Conservation (phyloP, 2,113 vertebrate species). For the Engraulis encrasicolus region DNA sequence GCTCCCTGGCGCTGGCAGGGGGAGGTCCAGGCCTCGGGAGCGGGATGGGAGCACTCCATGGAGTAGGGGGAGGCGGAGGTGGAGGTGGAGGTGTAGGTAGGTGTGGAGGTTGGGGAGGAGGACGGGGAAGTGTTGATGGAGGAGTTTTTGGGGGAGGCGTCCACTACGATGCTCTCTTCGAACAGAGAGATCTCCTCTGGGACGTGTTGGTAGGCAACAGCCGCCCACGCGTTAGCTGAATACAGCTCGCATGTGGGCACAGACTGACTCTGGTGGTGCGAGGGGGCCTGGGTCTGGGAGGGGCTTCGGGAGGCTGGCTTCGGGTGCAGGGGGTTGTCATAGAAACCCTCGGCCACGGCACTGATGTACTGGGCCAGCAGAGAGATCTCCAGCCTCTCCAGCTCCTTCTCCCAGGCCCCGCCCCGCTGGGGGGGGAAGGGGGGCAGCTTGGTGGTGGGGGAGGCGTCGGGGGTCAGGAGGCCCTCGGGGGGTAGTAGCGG, state of each 20-base stretch:
- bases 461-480: conserved; percentile 79
- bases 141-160: conserved; percentile 72
- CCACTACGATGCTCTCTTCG: conserved; percentile 69
- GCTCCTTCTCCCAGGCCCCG: conserved; percentile 64
- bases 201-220: conserved; percentile 66
- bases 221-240: conserved; percentile 32
- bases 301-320: neutral
- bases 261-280: neutral
- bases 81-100: conserved; percentile 23
- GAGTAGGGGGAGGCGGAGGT: conserved; percentile 42
- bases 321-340: conserved; percentile 35
- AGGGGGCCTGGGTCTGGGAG: neutral
- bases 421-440: conserved; percentile 63
- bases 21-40: conserved; percentile 16
- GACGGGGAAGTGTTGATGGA: conserved; percentile 50
- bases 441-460: conserved; percentile 65
- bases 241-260: conserved; percentile 10
- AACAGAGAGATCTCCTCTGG: conserved; percentile 65
- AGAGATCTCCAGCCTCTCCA: conserved; percentile 74
- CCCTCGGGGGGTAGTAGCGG: conserved; percentile 72
- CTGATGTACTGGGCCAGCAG: conserved; percentile 77
- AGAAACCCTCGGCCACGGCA: conserved; percentile 72
- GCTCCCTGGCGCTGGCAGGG: conserved; percentile 42
- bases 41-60: conserved; percentile 37
- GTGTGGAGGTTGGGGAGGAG: neutral